Evolutionary conservation across 2,888 invertebrate species (phyloP), one percentile per base, ranked within the genome.

Genomic region (Protonemura montana): DNA sequence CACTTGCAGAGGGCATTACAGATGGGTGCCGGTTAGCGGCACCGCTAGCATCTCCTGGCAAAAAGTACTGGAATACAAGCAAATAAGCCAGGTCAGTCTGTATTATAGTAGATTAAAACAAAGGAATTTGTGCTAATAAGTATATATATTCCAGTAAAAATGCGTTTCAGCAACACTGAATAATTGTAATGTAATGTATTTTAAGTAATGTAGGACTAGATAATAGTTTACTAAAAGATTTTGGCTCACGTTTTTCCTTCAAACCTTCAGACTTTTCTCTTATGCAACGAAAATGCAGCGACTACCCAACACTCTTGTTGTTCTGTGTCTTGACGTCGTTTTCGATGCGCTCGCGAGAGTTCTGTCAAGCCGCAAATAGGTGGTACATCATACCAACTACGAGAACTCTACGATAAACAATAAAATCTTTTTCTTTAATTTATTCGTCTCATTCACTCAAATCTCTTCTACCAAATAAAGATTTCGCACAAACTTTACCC

Each of bases 1-100:
- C 81, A 30, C 29, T 30, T 27, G 81, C 81, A 10, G 81, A 81
- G 81, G 81, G 81, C 81, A 81, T 81, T 81, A 81, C 81, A 81
- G 30, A 28, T 10, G 13, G 78, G 78, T 78, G 28, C 6, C 59
- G 59, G 59, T 21, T 59, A 16, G 59, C 59, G 13, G 21, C 59
- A 59, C 59, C 59, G 59, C 59, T 59, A 21, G 59, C 59, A 59
- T 59, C 59, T 59, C 59, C 59, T 59, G 59, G 59, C 59, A 59
- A 59, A 35, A 59, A 2, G 1, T 21, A 2, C 59, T 59, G 59
- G 13, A 59, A 59, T 21, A 7, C 16, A 59, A 59, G 21, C 59
- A 59, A 59, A 59, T 41, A 21, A 21, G 6, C 3, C 35, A 6
- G 35, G 10, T 35, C 35, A 35, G 35, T 35, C 35, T 35, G 10